Conservation (phyloP, 2,113 vertebrate species). For the Tichodroma muraria region DNA sequence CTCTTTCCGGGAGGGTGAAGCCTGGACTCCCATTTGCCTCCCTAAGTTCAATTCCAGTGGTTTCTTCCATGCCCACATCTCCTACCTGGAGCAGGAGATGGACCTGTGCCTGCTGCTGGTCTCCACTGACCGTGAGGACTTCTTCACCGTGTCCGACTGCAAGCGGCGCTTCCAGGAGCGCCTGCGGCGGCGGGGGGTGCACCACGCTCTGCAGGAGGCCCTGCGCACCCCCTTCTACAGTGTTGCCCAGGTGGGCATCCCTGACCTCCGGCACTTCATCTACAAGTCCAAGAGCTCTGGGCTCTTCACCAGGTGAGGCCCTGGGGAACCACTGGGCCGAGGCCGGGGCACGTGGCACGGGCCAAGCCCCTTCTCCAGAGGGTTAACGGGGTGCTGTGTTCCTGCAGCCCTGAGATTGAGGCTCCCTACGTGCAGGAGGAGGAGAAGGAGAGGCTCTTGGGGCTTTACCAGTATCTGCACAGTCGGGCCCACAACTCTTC, state of each 20-base stretch:
- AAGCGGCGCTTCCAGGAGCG: constrained; percentile 90
- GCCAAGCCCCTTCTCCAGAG: not conserved
- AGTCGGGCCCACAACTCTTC: constrained; percentile 90
- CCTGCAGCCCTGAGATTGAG: constrained; percentile 86
- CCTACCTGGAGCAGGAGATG: constrained; percentile 86
- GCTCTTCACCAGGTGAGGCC: constrained; percentile 92
- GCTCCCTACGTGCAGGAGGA: constrained; percentile 80
- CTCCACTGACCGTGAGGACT: constrained; percentile 93
- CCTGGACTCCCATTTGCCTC: constrained; percentile 96
- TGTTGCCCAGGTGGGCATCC: constrained; percentile 86
- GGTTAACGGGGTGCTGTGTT: not conserved
- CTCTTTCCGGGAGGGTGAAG: constrained; percentile 93
- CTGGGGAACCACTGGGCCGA: not conserved
- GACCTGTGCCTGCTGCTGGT: constrained; percentile 92
- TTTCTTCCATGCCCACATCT: constrained; percentile 97
- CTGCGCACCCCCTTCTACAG: constrained; percentile 83
- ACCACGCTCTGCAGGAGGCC: constrained; percentile 81
- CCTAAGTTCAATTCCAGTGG: constrained; percentile 93
- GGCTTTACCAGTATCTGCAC: constrained; percentile 91
- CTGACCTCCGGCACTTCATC: constrained; percentile 92
- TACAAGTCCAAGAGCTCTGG: constrained; percentile 98
- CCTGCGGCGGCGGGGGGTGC: constrained; percentile 82
- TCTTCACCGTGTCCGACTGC: constrained; percentile 91
- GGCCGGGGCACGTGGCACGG: accelerated
- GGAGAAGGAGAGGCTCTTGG: constrained; percentile 87